Base-by-base conservation (phyloP, 2,888 invertebrate genomes). In the Spatulosminthurus flaviceps region DNA sequence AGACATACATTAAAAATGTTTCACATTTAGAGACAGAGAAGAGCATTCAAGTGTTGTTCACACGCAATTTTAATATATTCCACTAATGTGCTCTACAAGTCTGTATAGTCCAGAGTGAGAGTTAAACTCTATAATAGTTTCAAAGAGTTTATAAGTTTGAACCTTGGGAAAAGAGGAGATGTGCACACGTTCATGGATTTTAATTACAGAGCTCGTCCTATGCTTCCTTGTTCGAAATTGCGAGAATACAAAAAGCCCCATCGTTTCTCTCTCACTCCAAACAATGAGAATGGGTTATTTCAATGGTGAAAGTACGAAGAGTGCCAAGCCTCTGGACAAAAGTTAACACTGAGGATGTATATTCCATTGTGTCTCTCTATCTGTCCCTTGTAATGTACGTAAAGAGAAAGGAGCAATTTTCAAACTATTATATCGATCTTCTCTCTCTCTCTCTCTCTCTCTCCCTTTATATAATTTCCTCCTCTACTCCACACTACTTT, bases 371-470 rank as follows among this genome's bases (percentile, higher is more conserved):
- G 41, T 13, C 41, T 41, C 41, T 13, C 41, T 41, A 7, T 41
- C 7, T 51, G 19, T 51, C 7, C n/a, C 51, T 51, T 2, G 16
- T 34, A 34, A 19, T 51, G 16, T 51, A 51, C 9, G n/a, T 51
- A 19, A 51, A 51, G 51, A 51, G 51, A 51, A 51, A 51, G 51
- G 16, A 51, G 51, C 51, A 51, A 51, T 51, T n/a, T 51, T 51
- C 51, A 51, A n/a, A n/a, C 51, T 51, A 51, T 51, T 51, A 51
- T 51, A 51, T 51, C 51, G 51, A 51, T 51, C 51, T 19, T 16
- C 51, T 51, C 19, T n/a, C n/a, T n/a, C n/a, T n/a, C n/a, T n/a
- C n/a, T n/a, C n/a, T n/a, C n/a, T n/a, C n/a, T n/a, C n/a, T n/a
- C n/a, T n/a, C n/a, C n/a, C 9, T 51, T 51, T 51, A 51, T 51